Base-by-base conservation (phyloP, 2,888 invertebrate genomes). In the Oxyscelio sp. region DNA sequence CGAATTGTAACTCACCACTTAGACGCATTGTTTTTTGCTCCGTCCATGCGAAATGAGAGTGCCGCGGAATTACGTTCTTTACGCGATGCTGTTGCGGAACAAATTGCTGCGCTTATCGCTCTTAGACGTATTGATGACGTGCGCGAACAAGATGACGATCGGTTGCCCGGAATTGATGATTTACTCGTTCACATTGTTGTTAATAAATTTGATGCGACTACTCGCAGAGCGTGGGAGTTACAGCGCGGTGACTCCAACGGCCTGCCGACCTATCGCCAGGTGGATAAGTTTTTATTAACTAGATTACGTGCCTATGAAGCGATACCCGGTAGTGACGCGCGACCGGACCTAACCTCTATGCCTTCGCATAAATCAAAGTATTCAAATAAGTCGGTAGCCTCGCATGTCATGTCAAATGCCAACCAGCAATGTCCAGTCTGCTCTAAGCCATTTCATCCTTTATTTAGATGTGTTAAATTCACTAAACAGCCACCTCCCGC, bases 341-440 rank as follows among this genome's bases (percentile, higher is more conserved):
- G 27, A 3, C 3, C 27, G 3, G 6, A 3, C 27, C 6, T 6
- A 6, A 27, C 3, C n/a, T n/a, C n/a, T n/a, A n/a, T n/a, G n/a
- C n/a, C n/a, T n/a, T n/a, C n/a, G n/a, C n/a, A n/a, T n/a, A n/a
- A n/a, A 6, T 27, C 27, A 6, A 27, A 27, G 6, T 27, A 3
- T 3, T 27, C 27, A 3, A 27, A 27, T 6, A 27, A 27, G 6
- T 6, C 27, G 6, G 6, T 27, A 4, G 27, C 27, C 6, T 45
- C 61, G 8, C 61, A 61, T 4, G 61, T 61, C 24, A 43, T 61
- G 6, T 61, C 61, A 15, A 15, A 38, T 13, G 27, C n/a, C n/a
- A n/a, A n/a, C n/a, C n/a, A n/a, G n/a, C n/a, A n/a, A n/a, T n/a
- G n/a, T n/a, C n/a, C n/a, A n/a, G n/a, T n/a, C n/a, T n/a, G n/a